phyloP scores from a whole-genome alignment of 2,113 vertebrate species.

The Cranoglanis bouderius region DNA sequence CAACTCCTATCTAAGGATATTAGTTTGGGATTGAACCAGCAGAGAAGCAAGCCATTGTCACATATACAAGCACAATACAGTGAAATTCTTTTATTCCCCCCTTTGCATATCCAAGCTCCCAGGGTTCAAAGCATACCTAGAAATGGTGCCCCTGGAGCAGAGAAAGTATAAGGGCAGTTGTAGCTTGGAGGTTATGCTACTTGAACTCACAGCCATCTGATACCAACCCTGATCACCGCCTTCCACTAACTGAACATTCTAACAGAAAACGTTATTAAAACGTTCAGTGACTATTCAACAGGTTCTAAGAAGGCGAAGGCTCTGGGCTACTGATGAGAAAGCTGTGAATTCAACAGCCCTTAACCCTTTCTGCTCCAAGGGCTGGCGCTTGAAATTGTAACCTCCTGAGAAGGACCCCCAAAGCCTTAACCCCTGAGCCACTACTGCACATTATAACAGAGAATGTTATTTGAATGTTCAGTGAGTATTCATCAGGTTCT shows the following conservation, averaged over 20 bases:
- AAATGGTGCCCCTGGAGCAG: neutral
- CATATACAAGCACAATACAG: neutral
- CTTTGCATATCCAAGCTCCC: neutral
- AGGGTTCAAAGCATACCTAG: neutral
- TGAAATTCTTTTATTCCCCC: neutral
- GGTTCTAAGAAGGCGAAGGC: neutral
- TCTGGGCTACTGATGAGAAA: no score
- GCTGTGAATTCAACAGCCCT: neutral
- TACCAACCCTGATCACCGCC: neutral
- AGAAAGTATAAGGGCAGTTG: neutral
- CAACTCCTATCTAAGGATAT: neutral
- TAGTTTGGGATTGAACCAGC: neutral
- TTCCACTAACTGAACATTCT: neutral
- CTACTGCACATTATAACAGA: neutral
- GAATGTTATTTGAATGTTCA: neutral
- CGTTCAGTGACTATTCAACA: neutral
- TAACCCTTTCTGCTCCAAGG: neutral
- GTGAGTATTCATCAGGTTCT: neutral
- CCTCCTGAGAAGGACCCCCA: neutral
- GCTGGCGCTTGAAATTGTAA: neutral
- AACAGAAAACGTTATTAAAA: neutral
- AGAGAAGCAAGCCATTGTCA: neutral
- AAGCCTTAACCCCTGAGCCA: neutral
- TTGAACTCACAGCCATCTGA: neutral
- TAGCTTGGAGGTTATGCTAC: neutral